Evolutionary conservation across 2,113 vertebrate genomes (phyloP).

Genomic region (Ceyx margarethae): DNA sequence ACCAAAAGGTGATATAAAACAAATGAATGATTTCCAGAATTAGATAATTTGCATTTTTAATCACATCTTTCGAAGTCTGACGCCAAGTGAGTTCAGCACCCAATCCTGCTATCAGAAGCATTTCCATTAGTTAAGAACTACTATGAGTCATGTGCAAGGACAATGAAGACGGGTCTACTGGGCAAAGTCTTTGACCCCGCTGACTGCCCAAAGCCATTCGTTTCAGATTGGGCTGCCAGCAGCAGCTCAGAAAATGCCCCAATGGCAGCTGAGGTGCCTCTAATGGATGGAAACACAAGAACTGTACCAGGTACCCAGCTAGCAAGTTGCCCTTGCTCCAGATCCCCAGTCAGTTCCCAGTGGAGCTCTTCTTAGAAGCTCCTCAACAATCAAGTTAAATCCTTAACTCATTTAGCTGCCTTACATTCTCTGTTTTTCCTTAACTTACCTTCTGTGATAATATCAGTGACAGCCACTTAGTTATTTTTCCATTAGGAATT

Average conservation of each 20-base stretch:
- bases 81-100: not conserved
- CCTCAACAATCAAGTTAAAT: not conserved
- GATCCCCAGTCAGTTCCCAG: not conserved
- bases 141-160: not conserved
- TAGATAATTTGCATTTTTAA: not conserved
- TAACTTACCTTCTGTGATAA: not conserved
- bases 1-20: not conserved
- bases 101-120: not conserved
- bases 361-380: not conserved
- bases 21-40: not conserved
- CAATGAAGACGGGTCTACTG: not conserved
- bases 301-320: not conserved
- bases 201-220: not conserved
- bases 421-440: not conserved
- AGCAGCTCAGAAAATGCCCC: not conserved
- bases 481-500: not conserved
- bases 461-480: not conserved
- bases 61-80: not conserved
- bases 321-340: not conserved
- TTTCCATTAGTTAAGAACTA: not conserved
- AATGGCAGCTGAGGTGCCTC: fast-evolving
- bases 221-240: not conserved
- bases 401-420: not conserved
- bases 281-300: not conserved
- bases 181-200: not conserved